A percentile compares a stretch with the other conserved stretches of the same genome.
Conservation (phyloP, 2,797 vertebrate species). For the Vultur gryphus region DNA sequence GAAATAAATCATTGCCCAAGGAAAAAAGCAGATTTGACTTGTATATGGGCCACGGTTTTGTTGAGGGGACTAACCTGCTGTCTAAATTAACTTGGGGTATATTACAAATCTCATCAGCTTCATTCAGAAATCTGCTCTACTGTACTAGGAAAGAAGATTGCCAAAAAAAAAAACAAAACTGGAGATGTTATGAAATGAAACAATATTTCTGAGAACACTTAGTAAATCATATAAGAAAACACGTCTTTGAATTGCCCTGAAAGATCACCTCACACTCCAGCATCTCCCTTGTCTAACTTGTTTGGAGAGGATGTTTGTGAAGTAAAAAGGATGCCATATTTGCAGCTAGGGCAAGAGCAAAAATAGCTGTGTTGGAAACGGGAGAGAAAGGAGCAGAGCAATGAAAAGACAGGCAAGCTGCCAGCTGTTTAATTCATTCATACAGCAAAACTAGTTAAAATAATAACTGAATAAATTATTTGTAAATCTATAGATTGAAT, state of each 20-base stretch:
- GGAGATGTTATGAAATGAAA: constrained; percentile 20
- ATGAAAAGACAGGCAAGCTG: constrained; percentile 39
- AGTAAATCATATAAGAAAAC: neutral
- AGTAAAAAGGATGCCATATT: neutral
- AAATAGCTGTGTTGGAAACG: neutral
- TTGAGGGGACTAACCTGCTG: constrained; percentile 70
- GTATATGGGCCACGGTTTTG: constrained; percentile 86
- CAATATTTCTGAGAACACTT: neutral
- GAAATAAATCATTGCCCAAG: constrained; percentile 94
- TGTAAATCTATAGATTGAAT: constrained; percentile 56
- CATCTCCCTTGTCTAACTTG: neutral
- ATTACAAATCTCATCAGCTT: constrained; percentile 80
- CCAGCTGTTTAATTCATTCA: constrained; percentile 53
- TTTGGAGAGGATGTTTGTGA: neutral
- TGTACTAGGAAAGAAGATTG: constrained; percentile 7
- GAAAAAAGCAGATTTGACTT: constrained; percentile 96
- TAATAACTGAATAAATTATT: constrained; percentile 59
- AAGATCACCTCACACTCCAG: constrained; percentile 19
- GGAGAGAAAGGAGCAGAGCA: neutral
- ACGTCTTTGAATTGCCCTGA: neutral
- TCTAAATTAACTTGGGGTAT: constrained; percentile 83
- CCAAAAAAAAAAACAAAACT: neutral
- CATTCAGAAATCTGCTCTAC: constrained; percentile 67
- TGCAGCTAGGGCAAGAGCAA: neutral
- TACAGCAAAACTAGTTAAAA: constrained; percentile 41